Evolutionary conservation across 2,888 invertebrate species (phyloP), one percentile per base, ranked within the genome.

Genomic region (Ariolimax columbianus): DNA sequence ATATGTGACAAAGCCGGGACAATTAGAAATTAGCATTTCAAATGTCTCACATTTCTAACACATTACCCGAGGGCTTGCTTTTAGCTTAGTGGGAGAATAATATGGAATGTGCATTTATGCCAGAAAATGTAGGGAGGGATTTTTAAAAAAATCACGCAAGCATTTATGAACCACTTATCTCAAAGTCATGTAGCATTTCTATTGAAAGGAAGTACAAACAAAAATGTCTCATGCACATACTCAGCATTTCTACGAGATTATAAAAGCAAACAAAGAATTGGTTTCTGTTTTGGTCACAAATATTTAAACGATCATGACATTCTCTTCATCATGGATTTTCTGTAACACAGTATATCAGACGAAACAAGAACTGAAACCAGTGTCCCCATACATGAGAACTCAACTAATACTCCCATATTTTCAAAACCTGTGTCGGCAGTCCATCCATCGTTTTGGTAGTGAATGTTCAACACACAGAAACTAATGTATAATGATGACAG

Each of bases 21-120:
- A 63, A 63, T 63, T 63, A 63, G 63, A 66, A 66, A 26, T 2
- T 47, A 73, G 40, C n/a, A 73, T 73, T n/a, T 73, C 26, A 72
- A 38, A 72, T 72, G 40, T 23, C 23, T 55, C 23, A 40, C 23
- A n/a, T n/a, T 63, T 63, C 59, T 63, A 63, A 63, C 3, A 2
- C 14, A 19, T 55, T 66, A 66, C 33, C 14, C 26, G 72, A 40
- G 38, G 23, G 26, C 17, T 40, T 72, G 72, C 72, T 72, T 30
- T n/a, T 72, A 9, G 38, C 11, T 26, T 2, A 40, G n/a, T 6
- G 72, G 40, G 19, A 19, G 4, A 33, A 33, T 66, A 70, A 23
- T 1, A 72, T 72, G 72, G 72, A 72, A 72, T 72, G 72, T 72
- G 40, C 72, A 36, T 23, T 72, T 38, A 40, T 7, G 38, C 38